A percentile compares a stretch with the other conserved stretches of the same genome.
phyloP scores from a whole-genome alignment of 2,113 vertebrate species.

The Cyanocitta stelleri region DNA sequence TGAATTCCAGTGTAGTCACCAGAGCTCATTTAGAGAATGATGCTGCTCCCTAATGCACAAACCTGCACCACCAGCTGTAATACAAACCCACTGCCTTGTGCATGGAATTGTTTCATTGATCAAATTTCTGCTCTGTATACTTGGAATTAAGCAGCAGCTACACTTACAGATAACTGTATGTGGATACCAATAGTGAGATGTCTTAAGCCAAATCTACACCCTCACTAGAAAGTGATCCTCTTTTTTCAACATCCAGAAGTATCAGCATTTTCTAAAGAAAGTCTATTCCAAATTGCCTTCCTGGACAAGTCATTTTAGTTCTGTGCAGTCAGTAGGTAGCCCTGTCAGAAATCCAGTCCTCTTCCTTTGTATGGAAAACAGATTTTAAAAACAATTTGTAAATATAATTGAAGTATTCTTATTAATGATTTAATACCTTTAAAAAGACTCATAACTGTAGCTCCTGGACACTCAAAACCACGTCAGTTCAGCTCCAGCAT shows the following conservation, averaged over 20 bases:
- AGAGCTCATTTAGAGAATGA: background rate
- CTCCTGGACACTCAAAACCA: background rate
- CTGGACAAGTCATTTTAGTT: background rate
- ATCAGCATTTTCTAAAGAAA: background rate
- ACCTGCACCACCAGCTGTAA: no score
- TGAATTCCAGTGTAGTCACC: background rate
- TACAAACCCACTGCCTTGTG: fast-evolving
- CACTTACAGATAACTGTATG: background rate
- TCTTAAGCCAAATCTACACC: background rate
- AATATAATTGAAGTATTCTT: background rate
- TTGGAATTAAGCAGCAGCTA: background rate
- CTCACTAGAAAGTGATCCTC: background rate
- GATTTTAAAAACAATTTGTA: background rate
- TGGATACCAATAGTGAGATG: background rate
- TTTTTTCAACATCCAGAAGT: background rate
- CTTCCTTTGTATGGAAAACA: background rate
- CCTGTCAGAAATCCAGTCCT: background rate
- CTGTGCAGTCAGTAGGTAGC: background rate
- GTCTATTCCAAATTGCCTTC: background rate
- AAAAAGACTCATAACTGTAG: background rate
- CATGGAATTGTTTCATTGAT: background rate
- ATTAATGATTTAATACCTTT: background rate
- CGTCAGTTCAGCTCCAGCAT: background rate
- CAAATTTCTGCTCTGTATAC: background rate
- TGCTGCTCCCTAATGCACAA: background rate